phyloP scores from a whole-genome alignment of 2,888 invertebrate species.

The Andrena trimmerana region DNA sequence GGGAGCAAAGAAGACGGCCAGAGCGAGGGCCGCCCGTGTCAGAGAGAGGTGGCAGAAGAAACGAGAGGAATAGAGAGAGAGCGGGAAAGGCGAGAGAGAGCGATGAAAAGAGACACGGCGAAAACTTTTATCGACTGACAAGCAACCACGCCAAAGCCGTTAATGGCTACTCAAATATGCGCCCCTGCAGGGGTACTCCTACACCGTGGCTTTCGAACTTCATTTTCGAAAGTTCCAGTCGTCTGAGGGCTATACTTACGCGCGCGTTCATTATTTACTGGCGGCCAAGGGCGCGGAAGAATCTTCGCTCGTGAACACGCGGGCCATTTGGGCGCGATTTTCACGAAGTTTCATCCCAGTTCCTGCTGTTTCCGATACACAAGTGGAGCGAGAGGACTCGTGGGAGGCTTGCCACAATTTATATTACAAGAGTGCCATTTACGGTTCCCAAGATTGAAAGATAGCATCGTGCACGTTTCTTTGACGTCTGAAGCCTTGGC shows the following conservation, averaged over 20 bases:
- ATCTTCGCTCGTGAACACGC: slow-evolving; percentile 33
- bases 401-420: background rate
- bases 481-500: no score
- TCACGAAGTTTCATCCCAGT: no score
- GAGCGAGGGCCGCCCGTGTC: background rate
- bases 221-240: slow-evolving; percentile 75
- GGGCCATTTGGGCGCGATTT: background rate
- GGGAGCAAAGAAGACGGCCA: slow-evolving; percentile 44
- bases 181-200: slow-evolving; percentile 65
- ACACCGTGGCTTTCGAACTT: slow-evolving; percentile 76
- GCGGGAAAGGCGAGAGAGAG: slow-evolving; percentile 21
- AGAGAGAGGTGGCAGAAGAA: slow-evolving; percentile 37
- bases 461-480: no score
- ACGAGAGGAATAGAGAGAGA: slow-evolving; percentile 20
- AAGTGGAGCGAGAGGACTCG: background rate
- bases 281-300: slow-evolving; percentile 35
- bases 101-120: slow-evolving; percentile 50
- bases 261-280: slow-evolving; percentile 74
- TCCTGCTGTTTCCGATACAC: background rate
- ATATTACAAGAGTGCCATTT: no score
- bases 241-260: slow-evolving; percentile 66
- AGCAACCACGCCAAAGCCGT: slow-evolving; percentile 78
- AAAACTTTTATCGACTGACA: slow-evolving; percentile 78
- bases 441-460: no score
- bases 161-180: slow-evolving; percentile 81